These are phyloP conservation scores for Hippocampus kuda DNA, from an alignment of 2,797 vertebrate genomes.

Conservation along the genomic window DNA sequence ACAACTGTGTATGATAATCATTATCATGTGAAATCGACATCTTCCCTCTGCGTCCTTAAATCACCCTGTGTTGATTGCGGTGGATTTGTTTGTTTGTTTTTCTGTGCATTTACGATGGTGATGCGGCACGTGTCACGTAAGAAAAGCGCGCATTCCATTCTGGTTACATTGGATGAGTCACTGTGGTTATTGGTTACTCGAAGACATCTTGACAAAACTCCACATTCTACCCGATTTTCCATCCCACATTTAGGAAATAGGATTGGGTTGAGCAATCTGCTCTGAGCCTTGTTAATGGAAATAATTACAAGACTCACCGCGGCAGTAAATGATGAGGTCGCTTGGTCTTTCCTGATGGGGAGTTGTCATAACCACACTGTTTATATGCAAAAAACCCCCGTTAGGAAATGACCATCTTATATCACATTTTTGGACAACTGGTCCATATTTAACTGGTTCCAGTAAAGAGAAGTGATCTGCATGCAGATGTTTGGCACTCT, in stretches of 20 bases:
- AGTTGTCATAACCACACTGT: conserved; percentile 27
- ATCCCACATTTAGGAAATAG: conserved; percentile 16
- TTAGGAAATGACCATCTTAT: conserved; percentile 21
- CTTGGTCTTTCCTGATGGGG: conserved; percentile 17
- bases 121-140: not conserved
- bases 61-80: not conserved
- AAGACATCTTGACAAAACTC: conserved; percentile 2
- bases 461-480: conserved; percentile 2
- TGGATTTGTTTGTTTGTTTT: not conserved
- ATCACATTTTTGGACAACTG: conserved; percentile 23
- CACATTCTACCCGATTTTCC: conserved; percentile 1
- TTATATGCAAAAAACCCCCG: conserved; percentile 19
- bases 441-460: conserved; percentile 24
- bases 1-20: not conserved
- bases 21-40: not conserved
- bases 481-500: not conserved
- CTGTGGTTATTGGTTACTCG: conserved; percentile 1
- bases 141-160: conserved; percentile 2
- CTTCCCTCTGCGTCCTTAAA: not conserved
- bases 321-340: conserved; percentile 24
- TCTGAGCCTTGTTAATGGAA: conserved; percentile 28
- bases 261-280: conserved; percentile 11
- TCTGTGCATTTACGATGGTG: not conserved
- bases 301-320: conserved; percentile 24
- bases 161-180: not conserved